Conservation (phyloP, 2,888 invertebrate species). For the Cheilosia soror region DNA sequence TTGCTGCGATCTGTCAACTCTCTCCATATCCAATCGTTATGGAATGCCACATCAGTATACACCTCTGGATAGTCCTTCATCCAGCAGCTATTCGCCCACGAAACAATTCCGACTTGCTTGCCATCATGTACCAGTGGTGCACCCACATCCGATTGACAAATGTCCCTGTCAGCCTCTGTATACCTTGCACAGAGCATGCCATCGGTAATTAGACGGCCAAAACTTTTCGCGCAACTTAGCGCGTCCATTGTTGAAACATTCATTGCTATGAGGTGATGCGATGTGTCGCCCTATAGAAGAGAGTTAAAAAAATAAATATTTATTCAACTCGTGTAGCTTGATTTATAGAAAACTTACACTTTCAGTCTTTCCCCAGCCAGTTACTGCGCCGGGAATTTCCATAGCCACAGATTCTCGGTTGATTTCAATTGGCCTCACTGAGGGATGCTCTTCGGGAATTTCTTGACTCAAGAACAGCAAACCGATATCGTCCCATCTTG, state of each 20-base stretch:
- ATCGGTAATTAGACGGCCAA: conserved; percentile 35
- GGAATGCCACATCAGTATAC: conserved; percentile 68
- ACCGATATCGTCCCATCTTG: conserved; percentile 78
- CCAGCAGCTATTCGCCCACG: conserved; percentile 39
- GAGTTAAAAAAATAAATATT: neutral
- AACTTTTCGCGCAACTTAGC: conserved; percentile 27
- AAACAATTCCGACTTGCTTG: conserved; percentile 60
- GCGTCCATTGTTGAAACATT: conserved; percentile 50
- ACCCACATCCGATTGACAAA: conserved; percentile 57
- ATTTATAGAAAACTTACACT: conserved; percentile 25
- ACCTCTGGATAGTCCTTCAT: conserved; percentile 66
- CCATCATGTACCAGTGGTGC: conserved; percentile 43
- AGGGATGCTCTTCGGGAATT: conserved; percentile 76
- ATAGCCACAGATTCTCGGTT: conserved; percentile 12
- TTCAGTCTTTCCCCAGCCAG: conserved; percentile 50
- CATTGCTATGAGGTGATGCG: conserved; percentile 45
- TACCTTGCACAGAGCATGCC: conserved; percentile 53
- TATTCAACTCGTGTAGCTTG: neutral
- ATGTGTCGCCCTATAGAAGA: conserved; percentile 29
- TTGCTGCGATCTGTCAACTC: conserved; percentile 78
- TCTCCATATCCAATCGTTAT: conserved; percentile 78
- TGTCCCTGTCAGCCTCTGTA: neutral
- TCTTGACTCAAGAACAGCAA: conserved; percentile 80
- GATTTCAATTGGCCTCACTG: conserved; percentile 78
- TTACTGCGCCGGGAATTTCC: conserved; percentile 35